Percentiles rank a stretch among this genome's conserved stretches.
phyloP scores from a whole-genome alignment of 92 coral and sea anemone species.

The Actinostola sp. region DNA sequence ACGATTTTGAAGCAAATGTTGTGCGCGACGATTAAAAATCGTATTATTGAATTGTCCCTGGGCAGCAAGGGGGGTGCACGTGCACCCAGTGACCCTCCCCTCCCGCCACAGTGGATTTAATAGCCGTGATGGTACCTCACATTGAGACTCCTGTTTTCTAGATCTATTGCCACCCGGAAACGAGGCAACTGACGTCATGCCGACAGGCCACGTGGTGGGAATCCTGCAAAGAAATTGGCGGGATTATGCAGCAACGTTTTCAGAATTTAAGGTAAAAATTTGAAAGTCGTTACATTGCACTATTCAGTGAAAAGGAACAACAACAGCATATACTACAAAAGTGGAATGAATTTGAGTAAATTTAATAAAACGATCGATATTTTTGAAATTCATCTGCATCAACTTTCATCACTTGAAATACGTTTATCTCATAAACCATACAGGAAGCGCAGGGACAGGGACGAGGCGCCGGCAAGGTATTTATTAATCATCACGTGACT shows the following conservation, averaged over 20 bases:
- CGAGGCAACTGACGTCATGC: constrained; percentile 71
- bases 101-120: background rate
- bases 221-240: constrained; percentile 94
- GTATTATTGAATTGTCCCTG: no score
- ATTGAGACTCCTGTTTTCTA: background rate
- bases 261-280: constrained; percentile 78
- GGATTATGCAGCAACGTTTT: constrained; percentile 85
- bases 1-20: background rate
- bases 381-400: no score
- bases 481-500: background rate
- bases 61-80: no score
- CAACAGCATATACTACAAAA: background rate
- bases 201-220: constrained; percentile 85
- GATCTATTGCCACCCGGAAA: constrained; percentile 14
- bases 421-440: no score
- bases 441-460: constrained; percentile 65
- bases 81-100: background rate
- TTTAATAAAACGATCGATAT: no score
- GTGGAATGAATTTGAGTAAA: no score
- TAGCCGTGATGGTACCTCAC: background rate
- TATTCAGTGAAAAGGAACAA: background rate
- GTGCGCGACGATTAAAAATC: no score
- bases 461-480: constrained; percentile 80
- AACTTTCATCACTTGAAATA: no score
- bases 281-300: background rate